A percentile compares a stretch with the other conserved stretches of the same genome.
Evolutionary conservation across 1,140 invertebrate genomes (phyloP).

Genomic region (Cyphomyrmex costatus): DNA sequence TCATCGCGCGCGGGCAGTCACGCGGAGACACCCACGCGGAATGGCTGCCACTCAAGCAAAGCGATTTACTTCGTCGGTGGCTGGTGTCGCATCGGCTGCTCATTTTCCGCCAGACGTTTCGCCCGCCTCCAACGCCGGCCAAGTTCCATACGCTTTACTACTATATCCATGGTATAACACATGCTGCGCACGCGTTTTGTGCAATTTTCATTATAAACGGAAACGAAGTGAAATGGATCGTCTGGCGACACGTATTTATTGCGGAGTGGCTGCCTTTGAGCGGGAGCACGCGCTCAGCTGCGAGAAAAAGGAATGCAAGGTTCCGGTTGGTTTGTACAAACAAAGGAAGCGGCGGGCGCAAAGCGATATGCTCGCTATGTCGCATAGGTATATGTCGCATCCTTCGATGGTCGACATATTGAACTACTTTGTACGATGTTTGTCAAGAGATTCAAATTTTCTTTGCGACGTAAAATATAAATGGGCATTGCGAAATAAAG

Average conservation of each 20-base stretch:
- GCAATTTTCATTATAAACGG: slow-evolving; percentile 68
- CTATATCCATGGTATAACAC: slow-evolving; percentile 22
- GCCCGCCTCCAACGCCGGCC: slow-evolving; percentile 15
- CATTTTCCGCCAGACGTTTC: slow-evolving; percentile 57
- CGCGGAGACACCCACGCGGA: slow-evolving; percentile 34
- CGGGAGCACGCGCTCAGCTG: slow-evolving; percentile 34
- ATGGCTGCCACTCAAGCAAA: slow-evolving; percentile 48
- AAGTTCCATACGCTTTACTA: slow-evolving; percentile 9
- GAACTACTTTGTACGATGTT: slow-evolving; percentile 27
- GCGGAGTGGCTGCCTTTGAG: slow-evolving; percentile 53
- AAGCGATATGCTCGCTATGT: slow-evolving; percentile 41
- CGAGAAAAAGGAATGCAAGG: slow-evolving; percentile 23
- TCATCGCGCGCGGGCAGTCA: slow-evolving; percentile 66
- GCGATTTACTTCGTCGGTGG: slow-evolving; percentile 48
- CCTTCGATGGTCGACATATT: slow-evolving; percentile 55
- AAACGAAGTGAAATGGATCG: slow-evolving; percentile 61
- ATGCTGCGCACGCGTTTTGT: slow-evolving; percentile 54
- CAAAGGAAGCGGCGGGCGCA: slow-evolving; percentile 28
- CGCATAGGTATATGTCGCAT: slow-evolving; percentile 30
- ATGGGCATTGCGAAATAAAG: background rate
- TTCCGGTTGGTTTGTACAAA: slow-evolving; percentile 43
- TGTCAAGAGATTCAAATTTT: slow-evolving; percentile 28
- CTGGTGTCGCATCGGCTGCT: slow-evolving; percentile 14
- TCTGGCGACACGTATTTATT: slow-evolving; percentile 63
- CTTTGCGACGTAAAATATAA: background rate